Percentiles rank a stretch among this genome's conserved stretches.
phyloP scores from a whole-genome alignment of 2,113 vertebrate genomes.

The Ailuropoda melanoleuca region DNA sequence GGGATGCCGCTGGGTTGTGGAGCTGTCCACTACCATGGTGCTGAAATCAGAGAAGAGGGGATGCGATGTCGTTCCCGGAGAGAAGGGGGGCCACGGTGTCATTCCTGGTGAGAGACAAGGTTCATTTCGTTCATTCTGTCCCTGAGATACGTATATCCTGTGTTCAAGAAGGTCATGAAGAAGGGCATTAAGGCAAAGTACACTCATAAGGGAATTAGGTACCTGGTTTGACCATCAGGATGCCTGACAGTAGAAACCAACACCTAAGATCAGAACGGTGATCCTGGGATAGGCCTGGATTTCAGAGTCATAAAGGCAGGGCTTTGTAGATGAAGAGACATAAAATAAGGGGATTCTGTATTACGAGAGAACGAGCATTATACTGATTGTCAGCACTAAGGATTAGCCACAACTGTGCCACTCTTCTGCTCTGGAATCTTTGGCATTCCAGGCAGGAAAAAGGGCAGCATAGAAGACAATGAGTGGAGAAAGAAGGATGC shows the following conservation, averaged over 20 bases:
- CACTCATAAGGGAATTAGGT: not conserved
- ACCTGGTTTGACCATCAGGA: not conserved
- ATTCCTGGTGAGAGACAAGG: rapidly evolving
- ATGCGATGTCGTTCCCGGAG: rapidly evolving
- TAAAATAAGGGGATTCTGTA: not conserved
- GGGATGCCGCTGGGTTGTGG: not conserved
- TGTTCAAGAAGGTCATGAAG: not conserved
- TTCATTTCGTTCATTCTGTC: too few relatives aligned
- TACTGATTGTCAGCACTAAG: too few relatives aligned
- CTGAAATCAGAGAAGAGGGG: not conserved
- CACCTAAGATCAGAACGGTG: not conserved
- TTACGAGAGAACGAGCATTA: not conserved
- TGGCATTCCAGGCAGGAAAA: not conserved
- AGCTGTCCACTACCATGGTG: not conserved
- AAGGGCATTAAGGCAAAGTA: not conserved
- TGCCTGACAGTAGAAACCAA: not conserved
- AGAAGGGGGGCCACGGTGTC: rapidly evolving
- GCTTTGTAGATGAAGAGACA: not conserved
- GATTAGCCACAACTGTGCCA: not conserved
- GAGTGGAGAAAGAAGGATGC: not conserved
- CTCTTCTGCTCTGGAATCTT: not conserved
- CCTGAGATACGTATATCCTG: too few relatives aligned
- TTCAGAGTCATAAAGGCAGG: not conserved
- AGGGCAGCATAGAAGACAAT: not conserved
- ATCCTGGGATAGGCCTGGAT: not conserved